Evolutionary conservation across 2,113 vertebrate genomes (phyloP), one percentile per base, ranked within the genome.

Genomic region (Notechis scutatus): DNA sequence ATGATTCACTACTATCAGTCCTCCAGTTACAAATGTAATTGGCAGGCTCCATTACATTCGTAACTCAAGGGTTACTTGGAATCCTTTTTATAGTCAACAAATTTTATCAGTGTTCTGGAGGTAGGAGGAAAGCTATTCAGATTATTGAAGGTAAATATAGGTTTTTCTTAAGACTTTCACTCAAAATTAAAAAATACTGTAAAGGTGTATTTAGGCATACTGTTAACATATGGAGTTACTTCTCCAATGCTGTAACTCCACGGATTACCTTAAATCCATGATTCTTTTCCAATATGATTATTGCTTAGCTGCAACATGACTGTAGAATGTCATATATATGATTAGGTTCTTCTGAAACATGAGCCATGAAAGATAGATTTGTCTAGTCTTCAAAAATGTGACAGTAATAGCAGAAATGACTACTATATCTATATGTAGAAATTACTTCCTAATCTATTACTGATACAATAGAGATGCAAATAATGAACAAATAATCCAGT

Each of bases 361-460:
- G 0, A 0, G 57, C 85, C 3, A 29, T 74, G 47, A 50, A 14
- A 59, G 14, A 0, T 1, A 34, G 94, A 94, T 55, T 90, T 0
- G 0, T 39, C 20, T 23, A 55, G 9, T 39, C n/a, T 86, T 87
- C 54, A 59, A 21, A 91, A 87, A 47, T 87, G 24, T 61, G 39
- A 34, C 0, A n/a, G 5, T 61, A 29, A 47, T 87, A 1, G 29
- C 55, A 18, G 23, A 91, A 59, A 42, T 59, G 86, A 47, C 64
- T 91, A 15, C 15, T 45, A 56, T 42, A 5, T n/a, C 90, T 91
- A 26, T 42, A 52, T 52, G 29, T 10, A 10, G 34, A 59, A 92
- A 91, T 69, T 69, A n/a, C 14, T 90, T 52, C 50, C 45, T 57
- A 21, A 57, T 85, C 10, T 26, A 4, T 4, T 21, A 69, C 7